These are phyloP conservation scores for Fregata magnificens DNA, from an alignment of 2,113 vertebrate species.

Conservation along the genomic window DNA sequence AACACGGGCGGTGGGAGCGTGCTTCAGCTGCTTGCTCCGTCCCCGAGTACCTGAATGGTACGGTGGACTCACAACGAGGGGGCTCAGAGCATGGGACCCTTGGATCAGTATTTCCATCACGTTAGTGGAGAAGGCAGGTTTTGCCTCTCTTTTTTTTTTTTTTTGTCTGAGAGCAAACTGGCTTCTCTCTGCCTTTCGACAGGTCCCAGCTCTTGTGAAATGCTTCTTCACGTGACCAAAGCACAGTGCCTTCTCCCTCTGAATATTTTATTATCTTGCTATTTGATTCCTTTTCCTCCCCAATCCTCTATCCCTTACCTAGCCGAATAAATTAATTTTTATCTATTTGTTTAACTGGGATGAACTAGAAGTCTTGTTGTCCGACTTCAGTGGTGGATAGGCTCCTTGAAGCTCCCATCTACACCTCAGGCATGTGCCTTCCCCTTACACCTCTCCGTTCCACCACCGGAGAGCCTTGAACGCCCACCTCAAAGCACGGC, in stretches of 20 bases:
- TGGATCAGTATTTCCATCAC: neutral
- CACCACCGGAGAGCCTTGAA: neutral
- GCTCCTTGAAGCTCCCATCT: too few species aligned
- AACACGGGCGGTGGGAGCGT: neutral
- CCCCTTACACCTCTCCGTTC: neutral
- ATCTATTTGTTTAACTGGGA: neutral
- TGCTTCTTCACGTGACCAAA: neutral
- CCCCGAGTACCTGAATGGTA: neutral
- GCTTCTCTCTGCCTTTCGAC: neutral
- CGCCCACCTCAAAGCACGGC: accelerated
- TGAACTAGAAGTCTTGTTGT: neutral
- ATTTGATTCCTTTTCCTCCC: neutral
- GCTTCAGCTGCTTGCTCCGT: neutral
- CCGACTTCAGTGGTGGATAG: neutral
- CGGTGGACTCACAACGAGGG: neutral
- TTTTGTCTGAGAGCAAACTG: neutral
- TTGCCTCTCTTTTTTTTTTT: too few species aligned
- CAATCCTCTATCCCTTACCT: neutral
- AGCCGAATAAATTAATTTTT: neutral
- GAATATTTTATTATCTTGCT: neutral
- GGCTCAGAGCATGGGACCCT: neutral
- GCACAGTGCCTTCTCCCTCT: neutral
- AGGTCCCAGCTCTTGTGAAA: neutral
- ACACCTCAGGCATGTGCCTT: too few species aligned
- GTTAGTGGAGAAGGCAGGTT: too few species aligned